phyloP scores from a whole-genome alignment of 2,797 vertebrate species.

The Knipowitschia caucasica region DNA sequence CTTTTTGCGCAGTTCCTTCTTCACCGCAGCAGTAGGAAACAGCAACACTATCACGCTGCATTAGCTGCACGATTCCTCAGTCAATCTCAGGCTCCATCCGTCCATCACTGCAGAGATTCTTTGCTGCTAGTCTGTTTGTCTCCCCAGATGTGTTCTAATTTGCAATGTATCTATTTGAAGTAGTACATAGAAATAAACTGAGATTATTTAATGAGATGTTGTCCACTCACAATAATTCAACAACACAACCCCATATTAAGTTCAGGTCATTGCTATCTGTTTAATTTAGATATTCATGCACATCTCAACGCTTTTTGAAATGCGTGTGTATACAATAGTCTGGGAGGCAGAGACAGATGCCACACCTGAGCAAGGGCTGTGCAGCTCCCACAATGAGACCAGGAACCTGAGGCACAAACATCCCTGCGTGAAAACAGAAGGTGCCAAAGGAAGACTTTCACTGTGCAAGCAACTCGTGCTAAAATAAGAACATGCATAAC shows the following conservation, averaged over 20 bases:
- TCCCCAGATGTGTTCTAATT: no score
- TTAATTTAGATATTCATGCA: not conserved
- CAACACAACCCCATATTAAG: not conserved
- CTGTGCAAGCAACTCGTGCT: conserved; percentile 12
- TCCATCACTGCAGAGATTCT: no score
- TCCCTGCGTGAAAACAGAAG: conserved; percentile 18
- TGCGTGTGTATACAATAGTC: conserved; percentile 2
- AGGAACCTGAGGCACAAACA: conserved; percentile 22
- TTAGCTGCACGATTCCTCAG: no score
- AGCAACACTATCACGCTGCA: no score
- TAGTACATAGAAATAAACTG: no score
- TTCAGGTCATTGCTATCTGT: not conserved
- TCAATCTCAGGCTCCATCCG: no score
- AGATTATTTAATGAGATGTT: no score
- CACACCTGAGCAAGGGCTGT: conserved; percentile 35
- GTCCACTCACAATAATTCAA: no score
- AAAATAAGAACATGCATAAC: conserved; percentile 3
- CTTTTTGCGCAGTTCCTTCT: no score
- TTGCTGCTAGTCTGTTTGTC: no score
- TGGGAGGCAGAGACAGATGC: conserved; percentile 30
- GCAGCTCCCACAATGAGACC: conserved; percentile 13
- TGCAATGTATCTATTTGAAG: no score
- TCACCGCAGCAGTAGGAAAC: no score
- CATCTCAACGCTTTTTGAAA: not conserved
- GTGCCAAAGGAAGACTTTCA: conserved; percentile 18